A percentile compares a stretch with the other conserved stretches of the same genome.
These are phyloP conservation scores for Lordiphosa andalusiaca DNA, from an alignment of 2,888 invertebrate genomes.

Conservation along the genomic window DNA sequence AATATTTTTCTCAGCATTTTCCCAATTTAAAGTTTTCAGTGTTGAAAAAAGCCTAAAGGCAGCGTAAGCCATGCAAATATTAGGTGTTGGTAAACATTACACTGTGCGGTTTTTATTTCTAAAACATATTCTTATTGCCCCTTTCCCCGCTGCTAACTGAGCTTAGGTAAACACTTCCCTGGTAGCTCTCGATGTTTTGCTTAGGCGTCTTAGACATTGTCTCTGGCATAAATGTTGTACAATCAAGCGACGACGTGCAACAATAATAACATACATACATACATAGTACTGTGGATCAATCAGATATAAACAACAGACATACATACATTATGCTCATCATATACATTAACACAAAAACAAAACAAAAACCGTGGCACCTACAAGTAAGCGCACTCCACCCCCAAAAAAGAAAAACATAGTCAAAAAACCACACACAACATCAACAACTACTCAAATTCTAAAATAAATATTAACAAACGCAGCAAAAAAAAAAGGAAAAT, in stretches of 20 bases:
- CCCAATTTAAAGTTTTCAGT: no score
- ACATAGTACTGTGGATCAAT: constrained; percentile 10
- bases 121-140: constrained; percentile 26
- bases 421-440: constrained; percentile 37
- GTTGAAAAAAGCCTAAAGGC: no score
- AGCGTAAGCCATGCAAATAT: no score
- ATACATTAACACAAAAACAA: constrained; percentile 8
- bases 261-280: constrained; percentile 38
- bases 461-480: constrained; percentile 34
- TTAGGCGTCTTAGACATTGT: constrained; percentile 61
- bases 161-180: constrained; percentile 32
- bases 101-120: constrained; percentile 6
- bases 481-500: constrained; percentile 21
- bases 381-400: constrained; percentile 60
- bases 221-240: constrained; percentile 60
- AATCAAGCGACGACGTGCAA: constrained; percentile 74
- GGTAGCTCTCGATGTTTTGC: constrained; percentile 61
- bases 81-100: constrained; percentile 25
- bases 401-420: constrained; percentile 21
- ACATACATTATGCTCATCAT: constrained; percentile 35
- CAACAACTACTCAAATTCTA: constrained; percentile 70
- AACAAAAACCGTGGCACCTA: constrained; percentile 48
- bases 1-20: no score
- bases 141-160: constrained; percentile 38
- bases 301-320: constrained; percentile 31